Base-by-base conservation (phyloP, 2,888 invertebrate genomes). In the Agrochola macilenta region DNA sequence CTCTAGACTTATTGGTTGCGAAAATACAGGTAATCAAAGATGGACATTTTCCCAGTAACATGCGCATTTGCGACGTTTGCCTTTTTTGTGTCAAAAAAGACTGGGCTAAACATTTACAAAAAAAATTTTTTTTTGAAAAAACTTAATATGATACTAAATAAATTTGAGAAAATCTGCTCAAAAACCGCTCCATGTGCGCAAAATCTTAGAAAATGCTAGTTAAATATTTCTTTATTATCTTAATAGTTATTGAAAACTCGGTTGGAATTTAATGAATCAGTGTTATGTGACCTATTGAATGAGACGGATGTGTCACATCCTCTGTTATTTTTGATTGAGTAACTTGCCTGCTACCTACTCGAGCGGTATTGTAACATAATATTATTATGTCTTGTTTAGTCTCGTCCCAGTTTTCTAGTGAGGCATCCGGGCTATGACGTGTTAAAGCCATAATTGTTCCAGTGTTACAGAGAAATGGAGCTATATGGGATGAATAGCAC, bases 111-210 rank as follows among this genome's bases (percentile, higher is more conserved):
- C 5, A 30, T 30, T n/a, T 57, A 57, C 30, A n/a, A n/a, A n/a
- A n/a, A n/a, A n/a, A n/a, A n/a, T n/a, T n/a, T n/a, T 30, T 30
- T 30, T 30, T 30, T 30, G 57, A 12, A 58, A 39, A 9, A n/a
- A 7, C 0, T 20, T 46, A 20, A 49, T 5, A 20, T 43, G 20
- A n/a, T 35, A 39, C 0, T 3, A 30, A 23, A 30, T 14, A 23
- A 2, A 66, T 26, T 14, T 14, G 2, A 5, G 14, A n/a, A 5
- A 35, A 35, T 20, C n/a, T 39, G 5, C 7, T 14, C 0, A 49
- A 61, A n/a, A 17, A 12, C 3, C 11, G 49, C n/a, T 30, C 5
- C 60, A 3, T 78, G 23, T 79, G 79, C 17, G 54, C 71, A 52
- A 78, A 72, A 23, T 26, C 35, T 66, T 72, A 60, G 17, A 68